These are phyloP conservation scores for Actenoides hombroni DNA, from an alignment of 2,113 vertebrate genomes.

Conservation along the genomic window DNA sequence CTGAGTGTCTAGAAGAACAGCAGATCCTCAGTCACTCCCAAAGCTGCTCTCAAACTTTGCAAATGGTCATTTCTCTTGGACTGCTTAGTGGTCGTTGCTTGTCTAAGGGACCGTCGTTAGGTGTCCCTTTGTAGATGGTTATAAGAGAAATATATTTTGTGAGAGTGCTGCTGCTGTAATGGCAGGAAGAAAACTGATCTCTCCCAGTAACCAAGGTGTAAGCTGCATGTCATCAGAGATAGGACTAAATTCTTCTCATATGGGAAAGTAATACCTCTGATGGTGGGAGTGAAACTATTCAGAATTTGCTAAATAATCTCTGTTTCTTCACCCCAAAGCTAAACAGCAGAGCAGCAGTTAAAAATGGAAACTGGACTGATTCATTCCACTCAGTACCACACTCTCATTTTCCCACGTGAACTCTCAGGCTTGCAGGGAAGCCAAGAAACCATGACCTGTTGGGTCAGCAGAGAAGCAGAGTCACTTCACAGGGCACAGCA, in stretches of 20 bases:
- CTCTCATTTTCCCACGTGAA: background rate
- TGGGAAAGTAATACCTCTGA: background rate
- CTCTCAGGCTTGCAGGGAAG: background rate
- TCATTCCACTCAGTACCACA: background rate
- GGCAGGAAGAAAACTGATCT: background rate
- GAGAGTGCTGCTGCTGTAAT: background rate
- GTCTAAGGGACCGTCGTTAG: background rate
- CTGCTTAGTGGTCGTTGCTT: background rate
- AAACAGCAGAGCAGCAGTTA: background rate
- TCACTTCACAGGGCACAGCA: background rate
- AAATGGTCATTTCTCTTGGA: background rate
- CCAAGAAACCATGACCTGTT: background rate
- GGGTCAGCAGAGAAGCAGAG: conserved; percentile 10
- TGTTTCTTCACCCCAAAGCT: background rate
- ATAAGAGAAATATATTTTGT: background rate
- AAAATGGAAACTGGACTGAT: conserved; percentile 8
- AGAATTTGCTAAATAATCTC: background rate
- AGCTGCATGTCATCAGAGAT: background rate
- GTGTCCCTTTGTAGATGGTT: background rate
- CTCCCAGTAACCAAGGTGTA: background rate
- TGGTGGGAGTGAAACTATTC: background rate
- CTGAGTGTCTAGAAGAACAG: background rate
- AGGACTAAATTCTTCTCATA: background rate
- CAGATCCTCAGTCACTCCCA: background rate
- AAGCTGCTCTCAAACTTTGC: background rate